Base-by-base conservation (phyloP, 2,888 invertebrate genomes). In the Anthophora plumipes region DNA sequence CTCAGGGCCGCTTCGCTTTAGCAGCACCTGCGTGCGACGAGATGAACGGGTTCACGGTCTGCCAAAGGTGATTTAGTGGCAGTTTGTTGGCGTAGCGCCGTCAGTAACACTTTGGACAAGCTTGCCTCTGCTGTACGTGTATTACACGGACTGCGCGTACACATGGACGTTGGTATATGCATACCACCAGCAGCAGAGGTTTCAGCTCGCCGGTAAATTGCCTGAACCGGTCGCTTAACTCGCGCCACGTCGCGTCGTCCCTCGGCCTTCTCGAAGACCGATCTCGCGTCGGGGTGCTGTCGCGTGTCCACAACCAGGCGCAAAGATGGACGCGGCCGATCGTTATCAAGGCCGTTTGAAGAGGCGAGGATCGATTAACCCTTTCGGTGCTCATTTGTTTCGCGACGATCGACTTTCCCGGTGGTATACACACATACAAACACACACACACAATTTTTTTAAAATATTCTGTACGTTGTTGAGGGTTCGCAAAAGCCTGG, bases 61-160 rank as follows among this genome's bases (percentile, higher is more conserved):
- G 89, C 88, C 90, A 89, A 88, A 88, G 81, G 81, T 92, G 92
- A 92, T 91, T 92, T 92, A 92, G 86, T 87, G 89, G 81, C 89
- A 85, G 89, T 91, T 91, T 88, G 91, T 90, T 89, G 86, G 83
- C 85, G 86, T 83, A 81, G 78, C 87, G 77, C 71, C 82, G 75
- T 82, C 69, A 61, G 80, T 66, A 84, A 84, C 85, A 68, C 72
- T 64, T 80, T 63, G 80, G 63, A 72, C 54, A 60, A 54, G 82
- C 63, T 66, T 37, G 20, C 63, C 52, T 20, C 12, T 25, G 37
- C 20, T 55, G 77, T 41, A 63, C 77, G 59, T 52, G 57, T 69
- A 67, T 80, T 80, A 77, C 81, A 78, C 64, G 71, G 59, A 48
- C n/a, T 25, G 11, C 48, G 55, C 68, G 66, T 60, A 59, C 57